Evolutionary conservation across 1,140 invertebrate species (phyloP), one percentile per base, ranked within the genome.

Genomic region (Aphidius ervi): DNA sequence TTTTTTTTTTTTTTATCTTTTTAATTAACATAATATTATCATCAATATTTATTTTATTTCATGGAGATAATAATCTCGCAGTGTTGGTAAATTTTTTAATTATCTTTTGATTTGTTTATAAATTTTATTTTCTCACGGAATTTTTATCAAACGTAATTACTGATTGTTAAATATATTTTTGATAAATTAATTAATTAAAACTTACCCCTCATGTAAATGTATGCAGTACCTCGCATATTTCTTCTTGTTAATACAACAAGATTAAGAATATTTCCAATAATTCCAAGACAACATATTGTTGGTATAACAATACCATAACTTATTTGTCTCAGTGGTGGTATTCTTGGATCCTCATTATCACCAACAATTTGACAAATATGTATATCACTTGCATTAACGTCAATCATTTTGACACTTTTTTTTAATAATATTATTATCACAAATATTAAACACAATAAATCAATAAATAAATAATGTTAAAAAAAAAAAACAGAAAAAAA

Each of bases 141-240:
- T 10, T 40, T 40, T 5, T 56, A 43, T 56, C 16, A 8, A 56
- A 56, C 37, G 37, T 56, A 45, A 56, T 10, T 6, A 9, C 39
- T 42, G 10, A 40, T 41, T 54, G 40, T 54, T 42, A 1, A 4
- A 6, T 16, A 16, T 16, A 16, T 16, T 16, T 54, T 39, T 52
- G 3, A 40, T 54, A 37, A 54, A 41, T 54, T 42, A 5, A n/a
- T 39, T 5, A n/a, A 41, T 41, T 54, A 31, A 23, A 42, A 63
- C 70, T 84, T 69, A 88, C 87, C 87, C 78, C 87, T 78, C 87
- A 89, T 89, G 69, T 91, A 91, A 67, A 89, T 86, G 71, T 90
- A 91, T 43, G 88, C 88, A 1, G 85, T 86, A n/a, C 88, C 88
- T 56, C 85, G 82, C 85, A 90, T 87, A 63, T 89, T 89, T 43